These are phyloP conservation scores for Urocynchramus pylzowi DNA, from an alignment of 2,113 vertebrate genomes.

Conservation along the genomic window DNA sequence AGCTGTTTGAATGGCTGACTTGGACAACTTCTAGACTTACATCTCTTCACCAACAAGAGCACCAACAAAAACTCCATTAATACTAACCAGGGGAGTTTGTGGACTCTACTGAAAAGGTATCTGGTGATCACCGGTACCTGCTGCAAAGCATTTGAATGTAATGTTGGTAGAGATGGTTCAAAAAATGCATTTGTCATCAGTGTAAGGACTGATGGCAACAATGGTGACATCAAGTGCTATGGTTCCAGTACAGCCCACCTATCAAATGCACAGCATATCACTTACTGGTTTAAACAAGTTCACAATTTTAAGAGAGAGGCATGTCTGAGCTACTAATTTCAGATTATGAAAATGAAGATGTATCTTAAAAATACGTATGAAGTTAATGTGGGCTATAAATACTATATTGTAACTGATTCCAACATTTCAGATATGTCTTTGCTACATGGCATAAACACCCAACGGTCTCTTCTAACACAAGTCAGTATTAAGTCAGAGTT, in stretches of 20 bases:
- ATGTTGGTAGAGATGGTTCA: background rate
- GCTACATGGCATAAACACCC: background rate
- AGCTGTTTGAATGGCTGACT: background rate
- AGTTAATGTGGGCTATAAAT: background rate
- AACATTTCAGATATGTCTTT: background rate
- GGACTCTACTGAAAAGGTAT: background rate
- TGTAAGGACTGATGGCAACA: background rate
- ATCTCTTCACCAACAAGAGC: background rate
- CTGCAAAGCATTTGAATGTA: background rate
- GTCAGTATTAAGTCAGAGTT: background rate
- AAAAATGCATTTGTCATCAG: background rate
- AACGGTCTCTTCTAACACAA: background rate
- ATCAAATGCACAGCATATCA: background rate
- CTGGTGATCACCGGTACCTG: background rate
- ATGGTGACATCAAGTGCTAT: fast-evolving
- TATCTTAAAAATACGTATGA: background rate
- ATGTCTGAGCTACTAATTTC: background rate
- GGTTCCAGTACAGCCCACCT: background rate
- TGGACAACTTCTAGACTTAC: background rate
- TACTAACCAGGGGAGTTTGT: background rate
- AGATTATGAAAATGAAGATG: background rate
- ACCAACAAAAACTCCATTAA: background rate
- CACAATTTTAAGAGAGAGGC: background rate
- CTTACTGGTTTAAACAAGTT: background rate
- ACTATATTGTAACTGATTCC: background rate